A percentile compares a stretch with the other conserved stretches of the same genome.
Evolutionary conservation across 2,113 vertebrate species (phyloP).

Genomic region (Xiphorhynchus elegans): DNA sequence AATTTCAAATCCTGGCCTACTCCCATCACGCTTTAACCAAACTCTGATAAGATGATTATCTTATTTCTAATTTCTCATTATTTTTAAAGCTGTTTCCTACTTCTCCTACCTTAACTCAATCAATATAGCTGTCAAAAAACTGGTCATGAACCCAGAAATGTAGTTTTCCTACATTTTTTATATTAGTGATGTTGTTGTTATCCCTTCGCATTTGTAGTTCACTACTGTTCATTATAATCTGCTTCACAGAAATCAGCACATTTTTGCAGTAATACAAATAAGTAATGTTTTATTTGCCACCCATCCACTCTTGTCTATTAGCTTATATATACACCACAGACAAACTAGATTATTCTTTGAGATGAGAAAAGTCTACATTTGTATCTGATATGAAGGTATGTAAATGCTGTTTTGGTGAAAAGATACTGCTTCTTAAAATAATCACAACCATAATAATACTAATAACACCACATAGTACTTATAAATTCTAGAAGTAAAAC

Average conservation of each 20-base stretch:
- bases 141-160: conserved; percentile 11
- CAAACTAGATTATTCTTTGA: neutral
- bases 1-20: conserved; percentile 63
- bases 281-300: neutral
- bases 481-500: neutral
- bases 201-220: neutral
- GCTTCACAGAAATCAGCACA: neutral
- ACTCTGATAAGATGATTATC: conserved; percentile 64
- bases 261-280: neutral
- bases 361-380: neutral
- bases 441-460: neutral
- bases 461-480: neutral
- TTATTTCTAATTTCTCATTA: conserved; percentile 63
- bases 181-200: neutral
- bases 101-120: conserved; percentile 61
- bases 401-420: neutral
- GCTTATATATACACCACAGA: neutral
- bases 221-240: neutral
- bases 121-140: conserved; percentile 66
- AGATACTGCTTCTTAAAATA: neutral
- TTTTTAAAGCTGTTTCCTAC: conserved; percentile 63
- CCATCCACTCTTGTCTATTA: neutral
- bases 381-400: neutral
- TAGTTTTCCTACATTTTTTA: conserved; percentile 29
- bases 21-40: conserved; percentile 51